Conservation (phyloP, 1,140 invertebrate genomes). For the Bradysia coprophila region DNA sequence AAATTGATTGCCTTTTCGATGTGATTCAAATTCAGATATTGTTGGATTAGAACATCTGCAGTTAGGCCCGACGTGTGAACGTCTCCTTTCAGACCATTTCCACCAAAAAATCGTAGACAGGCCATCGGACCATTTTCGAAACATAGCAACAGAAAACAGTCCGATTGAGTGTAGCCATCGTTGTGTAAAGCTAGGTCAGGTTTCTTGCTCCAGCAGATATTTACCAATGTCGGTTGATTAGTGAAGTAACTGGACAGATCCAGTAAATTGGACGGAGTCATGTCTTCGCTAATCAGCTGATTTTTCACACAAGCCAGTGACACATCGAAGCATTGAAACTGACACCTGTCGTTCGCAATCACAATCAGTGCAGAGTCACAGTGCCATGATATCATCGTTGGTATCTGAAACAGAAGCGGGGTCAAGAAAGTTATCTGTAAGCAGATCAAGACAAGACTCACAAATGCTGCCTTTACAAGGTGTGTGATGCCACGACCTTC, state of each 20-base stretch:
- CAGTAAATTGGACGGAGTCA: conserved; percentile 36
- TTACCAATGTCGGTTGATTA: conserved; percentile 31
- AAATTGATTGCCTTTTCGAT: conserved; percentile 49
- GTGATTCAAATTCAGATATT: conserved; percentile 42
- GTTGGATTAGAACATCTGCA: conserved; percentile 36
- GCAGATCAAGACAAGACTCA: neutral
- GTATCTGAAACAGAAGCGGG: conserved; percentile 31
- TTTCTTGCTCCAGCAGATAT: conserved; percentile 35
- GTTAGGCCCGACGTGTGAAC: conserved; percentile 27
- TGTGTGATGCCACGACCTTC: conserved; percentile 38
- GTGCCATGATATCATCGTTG: conserved; percentile 52
- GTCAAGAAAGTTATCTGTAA: neutral
- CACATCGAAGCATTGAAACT: conserved; percentile 61
- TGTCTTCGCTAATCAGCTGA: conserved; percentile 48
- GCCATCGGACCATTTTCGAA: conserved; percentile 38
- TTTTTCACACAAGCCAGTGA: conserved; percentile 43
- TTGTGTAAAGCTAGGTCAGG: conserved; percentile 25
- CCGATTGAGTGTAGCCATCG: conserved; percentile 25
- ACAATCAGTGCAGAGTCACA: conserved; percentile 44
- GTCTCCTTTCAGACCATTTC: conserved; percentile 18
- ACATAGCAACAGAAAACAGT: conserved; percentile 30
- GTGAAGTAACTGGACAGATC: conserved; percentile 51
- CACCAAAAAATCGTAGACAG: conserved; percentile 16
- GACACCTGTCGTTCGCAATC: conserved; percentile 48
- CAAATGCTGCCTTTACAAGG: conserved; percentile 17